Percentiles rank a stretch among this genome's conserved stretches.
These are phyloP conservation scores for Anadara kagoshimensis DNA, from an alignment of 1,140 invertebrate genomes.

Conservation along the genomic window DNA sequence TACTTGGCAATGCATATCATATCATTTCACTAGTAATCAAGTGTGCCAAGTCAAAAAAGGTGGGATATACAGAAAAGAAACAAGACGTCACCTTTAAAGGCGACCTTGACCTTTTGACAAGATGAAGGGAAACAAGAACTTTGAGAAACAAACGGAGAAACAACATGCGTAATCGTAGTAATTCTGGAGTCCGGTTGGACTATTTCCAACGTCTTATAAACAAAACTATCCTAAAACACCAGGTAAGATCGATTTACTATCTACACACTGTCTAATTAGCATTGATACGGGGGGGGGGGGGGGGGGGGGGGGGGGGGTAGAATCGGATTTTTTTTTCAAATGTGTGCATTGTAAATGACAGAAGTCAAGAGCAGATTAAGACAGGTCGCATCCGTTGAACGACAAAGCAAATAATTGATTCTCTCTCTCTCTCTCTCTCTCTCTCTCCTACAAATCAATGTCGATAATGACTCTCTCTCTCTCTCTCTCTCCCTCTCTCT, in stretches of 20 bases:
- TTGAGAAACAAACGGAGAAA: not conserved
- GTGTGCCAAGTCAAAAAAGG: not conserved
- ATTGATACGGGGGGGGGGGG: not conserved
- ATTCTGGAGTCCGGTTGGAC: conserved; percentile 94
- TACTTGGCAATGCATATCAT: too few relatives aligned
- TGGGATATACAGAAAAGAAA: not conserved
- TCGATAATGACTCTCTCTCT: not conserved
- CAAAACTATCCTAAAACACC: conserved; percentile 92
- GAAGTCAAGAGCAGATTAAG: too few relatives aligned
- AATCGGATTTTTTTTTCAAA: not conserved
- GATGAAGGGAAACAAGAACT: not conserved
- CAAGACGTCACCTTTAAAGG: not conserved
- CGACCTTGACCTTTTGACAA: not conserved
- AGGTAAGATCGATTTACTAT: conserved; percentile 72
- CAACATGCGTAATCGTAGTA: conserved; percentile 91
- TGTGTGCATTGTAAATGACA: too few relatives aligned
- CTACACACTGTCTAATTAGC: conserved; percentile 1
- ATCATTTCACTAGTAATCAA: too few relatives aligned
- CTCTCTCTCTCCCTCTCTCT: not conserved
- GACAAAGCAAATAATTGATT: not conserved
- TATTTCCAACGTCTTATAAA: conserved; percentile 95
- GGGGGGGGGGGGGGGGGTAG: not conserved
- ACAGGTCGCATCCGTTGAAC: too few relatives aligned
- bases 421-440: conserved; percentile 1
- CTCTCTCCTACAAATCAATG: not conserved